A percentile compares a stretch with the other conserved stretches of the same genome.
These are phyloP conservation scores for Nomada hirtipes DNA, from an alignment of 2,888 invertebrate species.

Conservation along the genomic window DNA sequence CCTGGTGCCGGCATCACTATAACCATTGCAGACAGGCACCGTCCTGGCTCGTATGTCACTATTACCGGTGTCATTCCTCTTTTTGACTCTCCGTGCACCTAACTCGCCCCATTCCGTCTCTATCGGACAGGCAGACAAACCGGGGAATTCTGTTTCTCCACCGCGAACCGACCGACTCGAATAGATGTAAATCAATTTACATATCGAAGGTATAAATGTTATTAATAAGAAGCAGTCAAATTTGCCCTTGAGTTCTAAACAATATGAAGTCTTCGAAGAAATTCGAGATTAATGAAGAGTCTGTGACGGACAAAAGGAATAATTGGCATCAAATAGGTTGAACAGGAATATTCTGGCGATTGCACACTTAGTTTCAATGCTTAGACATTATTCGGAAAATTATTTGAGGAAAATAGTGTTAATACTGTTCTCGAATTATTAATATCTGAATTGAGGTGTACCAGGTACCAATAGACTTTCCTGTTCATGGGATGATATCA, in stretches of 20 bases:
- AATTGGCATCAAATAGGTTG: background rate
- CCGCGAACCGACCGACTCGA: background rate
- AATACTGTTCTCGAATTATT: background rate
- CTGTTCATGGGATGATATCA: background rate
- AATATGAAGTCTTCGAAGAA: conserved; percentile 18
- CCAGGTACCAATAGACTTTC: background rate
- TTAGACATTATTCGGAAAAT: background rate
- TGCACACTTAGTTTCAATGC: background rate
- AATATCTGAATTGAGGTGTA: background rate
- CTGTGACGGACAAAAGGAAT: background rate
- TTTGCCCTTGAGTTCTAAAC: conserved; percentile 11
- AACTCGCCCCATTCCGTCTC: background rate
- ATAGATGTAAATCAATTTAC: no score
- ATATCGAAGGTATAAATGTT: conserved; percentile 20
- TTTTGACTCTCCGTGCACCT: conserved; percentile 27
- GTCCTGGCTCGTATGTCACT: conserved; percentile 47
- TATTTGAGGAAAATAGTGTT: background rate
- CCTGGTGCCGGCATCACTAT: conserved; percentile 33
- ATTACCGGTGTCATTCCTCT: conserved; percentile 51
- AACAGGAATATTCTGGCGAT: background rate
- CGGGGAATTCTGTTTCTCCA: conserved; percentile 27
- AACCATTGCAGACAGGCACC: conserved; percentile 53
- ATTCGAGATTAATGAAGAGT: conserved; percentile 10
- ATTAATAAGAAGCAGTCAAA: conserved; percentile 37
- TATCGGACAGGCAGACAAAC: conserved; percentile 22